These are phyloP conservation scores for Trisateles emortualis DNA, from an alignment of 2,888 invertebrate species.

Conservation along the genomic window DNA sequence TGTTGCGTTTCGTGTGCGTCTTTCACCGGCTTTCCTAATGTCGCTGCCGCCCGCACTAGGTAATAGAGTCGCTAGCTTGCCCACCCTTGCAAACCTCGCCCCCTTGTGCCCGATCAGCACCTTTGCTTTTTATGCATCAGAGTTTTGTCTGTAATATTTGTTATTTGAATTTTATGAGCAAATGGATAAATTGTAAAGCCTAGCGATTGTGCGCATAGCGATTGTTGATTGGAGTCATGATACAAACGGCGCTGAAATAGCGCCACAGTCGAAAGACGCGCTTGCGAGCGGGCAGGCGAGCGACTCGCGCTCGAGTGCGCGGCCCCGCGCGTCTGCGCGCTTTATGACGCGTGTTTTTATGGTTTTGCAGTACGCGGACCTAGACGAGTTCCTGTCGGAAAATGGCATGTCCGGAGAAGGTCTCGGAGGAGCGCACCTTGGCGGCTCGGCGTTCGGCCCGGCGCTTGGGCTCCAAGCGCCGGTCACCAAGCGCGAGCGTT, in stretches of 20 bases:
- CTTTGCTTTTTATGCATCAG: conserved; percentile 24
- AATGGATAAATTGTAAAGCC: conserved; percentile 18
- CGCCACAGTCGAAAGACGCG: conserved; percentile 7
- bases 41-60: conserved; percentile 68
- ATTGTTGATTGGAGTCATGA: conserved; percentile 20
- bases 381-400: conserved; percentile 98
- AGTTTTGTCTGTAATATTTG: conserved; percentile 25
- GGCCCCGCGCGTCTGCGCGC: conserved; percentile 29
- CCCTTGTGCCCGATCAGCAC: conserved; percentile 22
- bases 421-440: conserved; percentile 88
- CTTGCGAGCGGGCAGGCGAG: conserved; percentile 15
- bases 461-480: conserved; percentile 88
- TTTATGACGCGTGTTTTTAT: conserved; percentile 40
- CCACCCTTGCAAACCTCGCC: conserved; percentile 14
- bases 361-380: conserved; percentile 95
- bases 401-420: conserved; percentile 96
- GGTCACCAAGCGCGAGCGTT: conserved; percentile 94
- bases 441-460: conserved; percentile 88
- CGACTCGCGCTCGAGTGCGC: conserved; percentile 11
- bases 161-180: conserved; percentile 7
- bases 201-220: conserved; percentile 46
- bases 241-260: conserved; percentile 4
- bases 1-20: conserved; percentile 72
- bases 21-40: conserved; percentile 56
- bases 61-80: conserved; percentile 67